Conservation (phyloP, 2,113 vertebrate species). For the Myanophis thanlyinensis region DNA sequence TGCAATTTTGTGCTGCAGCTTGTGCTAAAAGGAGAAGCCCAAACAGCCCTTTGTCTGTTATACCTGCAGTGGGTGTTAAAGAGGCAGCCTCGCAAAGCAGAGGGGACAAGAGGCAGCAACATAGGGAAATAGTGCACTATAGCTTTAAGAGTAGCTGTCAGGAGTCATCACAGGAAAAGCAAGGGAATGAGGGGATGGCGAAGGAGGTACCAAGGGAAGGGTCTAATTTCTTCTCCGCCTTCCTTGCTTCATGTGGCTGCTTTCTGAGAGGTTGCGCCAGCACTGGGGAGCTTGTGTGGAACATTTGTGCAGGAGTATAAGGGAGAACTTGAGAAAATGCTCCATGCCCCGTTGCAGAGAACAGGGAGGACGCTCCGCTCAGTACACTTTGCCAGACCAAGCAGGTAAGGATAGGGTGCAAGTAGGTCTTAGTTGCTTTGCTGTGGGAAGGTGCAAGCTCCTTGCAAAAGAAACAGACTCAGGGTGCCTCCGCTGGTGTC, state of each 20-base stretch:
- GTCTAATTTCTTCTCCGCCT: conserved; percentile 33
- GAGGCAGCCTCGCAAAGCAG: conserved; percentile 49
- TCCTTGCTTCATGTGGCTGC: conserved; percentile 24
- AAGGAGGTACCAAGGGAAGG: conserved; percentile 6
- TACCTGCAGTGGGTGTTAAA: conserved; percentile 65
- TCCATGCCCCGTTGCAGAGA: conserved; percentile 47
- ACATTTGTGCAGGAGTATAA: neutral
- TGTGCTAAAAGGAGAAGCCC: neutral
- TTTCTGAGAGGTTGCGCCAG: conserved; percentile 13
- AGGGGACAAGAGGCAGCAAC: conserved; percentile 39
- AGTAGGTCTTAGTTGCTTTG: neutral
- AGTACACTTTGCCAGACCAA: conserved; percentile 31
- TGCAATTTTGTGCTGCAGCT: neutral
- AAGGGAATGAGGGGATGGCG: conserved; percentile 22
- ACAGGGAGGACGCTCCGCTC: conserved; percentile 41
- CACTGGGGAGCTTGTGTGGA: neutral
- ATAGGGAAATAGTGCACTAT: conserved; percentile 49
- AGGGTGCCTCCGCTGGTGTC: neutral
- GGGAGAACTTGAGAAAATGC: conserved; percentile 41
- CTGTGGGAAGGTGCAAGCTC: neutral
- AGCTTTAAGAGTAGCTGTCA: conserved; percentile 66
- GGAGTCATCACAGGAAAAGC: conserved; percentile 20
- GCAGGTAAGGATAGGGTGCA: conserved; percentile 54
- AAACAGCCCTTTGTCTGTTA: conserved; percentile 59
- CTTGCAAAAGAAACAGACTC: neutral